Evolutionary conservation across 2,797 vertebrate species (phyloP).

Genomic region (Enoplosus armatus): DNA sequence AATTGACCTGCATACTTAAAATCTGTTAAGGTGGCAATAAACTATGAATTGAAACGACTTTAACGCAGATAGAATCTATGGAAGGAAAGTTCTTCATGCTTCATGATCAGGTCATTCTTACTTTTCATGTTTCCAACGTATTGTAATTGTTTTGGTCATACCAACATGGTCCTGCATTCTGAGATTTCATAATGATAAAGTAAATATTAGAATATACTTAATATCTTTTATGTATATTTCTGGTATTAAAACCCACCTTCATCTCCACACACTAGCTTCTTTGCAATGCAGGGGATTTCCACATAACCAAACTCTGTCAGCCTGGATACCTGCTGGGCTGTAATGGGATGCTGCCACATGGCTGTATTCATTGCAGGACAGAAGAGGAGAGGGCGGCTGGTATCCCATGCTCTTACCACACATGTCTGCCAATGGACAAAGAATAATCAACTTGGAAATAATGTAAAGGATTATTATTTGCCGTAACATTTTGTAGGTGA

Average conservation of each 20-base stretch:
- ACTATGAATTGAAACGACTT: neutral
- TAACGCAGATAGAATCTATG: neutral
- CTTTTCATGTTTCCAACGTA: neutral
- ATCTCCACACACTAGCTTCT: constrained; percentile 95
- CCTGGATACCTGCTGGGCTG: constrained; percentile 88
- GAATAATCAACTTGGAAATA: neutral
- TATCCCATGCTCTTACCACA: constrained; percentile 95
- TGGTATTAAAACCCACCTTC: constrained; percentile 87
- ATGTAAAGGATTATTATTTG: neutral
- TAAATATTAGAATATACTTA: neutral
- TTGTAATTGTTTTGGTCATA: neutral
- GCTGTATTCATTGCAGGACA: constrained; percentile 98
- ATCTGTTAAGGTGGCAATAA: neutral
- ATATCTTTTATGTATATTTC: neutral
- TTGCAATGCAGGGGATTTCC: constrained; percentile 93
- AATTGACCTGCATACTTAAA: neutral
- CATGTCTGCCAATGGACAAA: constrained; percentile 89
- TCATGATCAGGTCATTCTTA: neutral
- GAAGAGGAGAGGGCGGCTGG: constrained; percentile 92
- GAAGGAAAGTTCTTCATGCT: neutral
- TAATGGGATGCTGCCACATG: constrained; percentile 98
- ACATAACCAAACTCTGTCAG: constrained; percentile 92
- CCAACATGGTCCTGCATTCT: neutral
- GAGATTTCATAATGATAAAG: neutral
- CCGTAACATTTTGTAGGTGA: neutral